Conservation (phyloP, 2,888 invertebrate species). For the Oxycera nigricornis region DNA sequence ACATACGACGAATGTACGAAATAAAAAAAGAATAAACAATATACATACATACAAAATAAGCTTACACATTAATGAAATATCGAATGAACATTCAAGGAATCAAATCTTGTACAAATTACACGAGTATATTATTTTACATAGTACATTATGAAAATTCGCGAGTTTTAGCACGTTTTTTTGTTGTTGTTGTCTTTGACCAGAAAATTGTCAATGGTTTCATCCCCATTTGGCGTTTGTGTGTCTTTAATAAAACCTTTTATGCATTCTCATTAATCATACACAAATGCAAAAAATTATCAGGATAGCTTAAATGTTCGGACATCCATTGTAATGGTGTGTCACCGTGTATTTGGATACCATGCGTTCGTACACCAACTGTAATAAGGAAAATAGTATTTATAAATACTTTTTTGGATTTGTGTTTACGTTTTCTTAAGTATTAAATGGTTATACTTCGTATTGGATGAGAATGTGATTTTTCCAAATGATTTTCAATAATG, state of each 20-base stretch:
- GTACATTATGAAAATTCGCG: neutral
- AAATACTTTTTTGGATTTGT: too few species aligned
- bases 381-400: too few species aligned
- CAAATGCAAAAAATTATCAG: conserved; percentile 97
- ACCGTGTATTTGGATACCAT: conserved; percentile 86
- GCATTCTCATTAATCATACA: conserved; percentile 63
- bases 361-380: conserved; percentile 80
- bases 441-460: too few species aligned
- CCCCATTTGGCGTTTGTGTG: neutral
- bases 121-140: neutral
- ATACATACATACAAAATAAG: neutral
- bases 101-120: neutral
- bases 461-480: too few species aligned
- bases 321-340: conserved; percentile 96
- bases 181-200: neutral
- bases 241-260: conserved; percentile 44
- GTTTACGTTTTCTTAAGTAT: too few species aligned
- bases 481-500: too few species aligned
- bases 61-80: neutral
- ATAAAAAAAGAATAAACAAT: neutral
- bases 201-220: neutral
- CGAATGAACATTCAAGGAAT: neutral
- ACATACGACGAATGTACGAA: neutral
- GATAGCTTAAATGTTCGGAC: conserved; percentile 96
- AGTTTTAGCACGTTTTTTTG: neutral